Conservation (phyloP, 2,888 invertebrate genomes). For the Leucoptera coffeella region DNA sequence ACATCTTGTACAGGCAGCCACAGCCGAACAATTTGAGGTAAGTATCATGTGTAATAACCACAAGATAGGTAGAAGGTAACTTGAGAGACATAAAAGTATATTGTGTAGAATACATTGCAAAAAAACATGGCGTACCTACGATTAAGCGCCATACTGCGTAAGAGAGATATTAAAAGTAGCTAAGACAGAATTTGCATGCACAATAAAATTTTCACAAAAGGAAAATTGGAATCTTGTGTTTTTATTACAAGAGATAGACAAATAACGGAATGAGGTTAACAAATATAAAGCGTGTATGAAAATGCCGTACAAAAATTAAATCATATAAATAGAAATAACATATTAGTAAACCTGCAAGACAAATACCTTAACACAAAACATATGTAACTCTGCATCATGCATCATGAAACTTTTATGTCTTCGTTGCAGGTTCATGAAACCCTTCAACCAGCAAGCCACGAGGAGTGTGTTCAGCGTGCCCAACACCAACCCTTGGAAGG, state of each 20-base stretch:
- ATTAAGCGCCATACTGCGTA: not conserved
- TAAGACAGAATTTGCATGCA: not conserved
- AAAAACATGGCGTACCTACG: not conserved
- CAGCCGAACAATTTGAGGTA: conserved; percentile 17
- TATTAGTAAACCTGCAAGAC: too few relatives aligned
- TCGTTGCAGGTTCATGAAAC: conserved; percentile 25
- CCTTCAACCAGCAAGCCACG: conserved; percentile 10
- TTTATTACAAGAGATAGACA: too few relatives aligned
- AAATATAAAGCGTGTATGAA: too few relatives aligned
- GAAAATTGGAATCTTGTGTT: too few relatives aligned
- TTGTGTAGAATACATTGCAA: not conserved
- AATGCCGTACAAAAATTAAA: too few relatives aligned
- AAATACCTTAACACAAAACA: too few relatives aligned
- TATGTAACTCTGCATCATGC: too few relatives aligned
- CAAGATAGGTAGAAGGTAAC: not conserved
- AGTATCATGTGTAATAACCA: not conserved
- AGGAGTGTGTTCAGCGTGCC: conserved; percentile 12
- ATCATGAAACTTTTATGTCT: too few relatives aligned
- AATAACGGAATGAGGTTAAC: too few relatives aligned
- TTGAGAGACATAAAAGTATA: not conserved
- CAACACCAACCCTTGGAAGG: conserved; percentile 21
- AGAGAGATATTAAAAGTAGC: not conserved
- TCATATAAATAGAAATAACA: too few relatives aligned
- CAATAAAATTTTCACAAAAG: too few relatives aligned
- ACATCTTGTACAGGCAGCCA: conserved; percentile 23